A percentile compares a stretch with the other conserved stretches of the same genome.
phyloP scores from a whole-genome alignment of 1,140 invertebrate genomes.

The Brachionus plicatilis region DNA sequence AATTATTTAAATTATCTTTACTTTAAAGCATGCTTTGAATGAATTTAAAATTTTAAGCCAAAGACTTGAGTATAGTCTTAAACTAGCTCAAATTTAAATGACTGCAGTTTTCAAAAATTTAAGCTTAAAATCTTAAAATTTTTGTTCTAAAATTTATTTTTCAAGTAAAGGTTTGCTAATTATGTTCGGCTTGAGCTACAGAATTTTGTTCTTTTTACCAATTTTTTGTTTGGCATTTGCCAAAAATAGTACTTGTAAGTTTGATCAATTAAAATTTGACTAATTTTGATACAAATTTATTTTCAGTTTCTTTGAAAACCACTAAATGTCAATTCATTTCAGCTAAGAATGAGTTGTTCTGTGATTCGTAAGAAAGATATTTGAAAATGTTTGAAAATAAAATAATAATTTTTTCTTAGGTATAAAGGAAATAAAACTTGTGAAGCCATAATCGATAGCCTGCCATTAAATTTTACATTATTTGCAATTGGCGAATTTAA shows the following conservation, averaged over 20 bases:
- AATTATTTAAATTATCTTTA: background rate
- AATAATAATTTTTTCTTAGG: background rate
- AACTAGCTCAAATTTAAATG: background rate
- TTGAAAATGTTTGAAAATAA: background rate
- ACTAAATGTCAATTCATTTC: background rate
- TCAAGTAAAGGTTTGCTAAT: background rate
- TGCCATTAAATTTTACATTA: constrained; percentile 8
- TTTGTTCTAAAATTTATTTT: background rate
- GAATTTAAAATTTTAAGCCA: background rate
- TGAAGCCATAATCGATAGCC: background rate
- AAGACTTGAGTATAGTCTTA: background rate
- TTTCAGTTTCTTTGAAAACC: background rate
- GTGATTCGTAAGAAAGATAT: background rate
- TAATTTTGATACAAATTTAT: background rate
- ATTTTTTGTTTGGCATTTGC: background rate
- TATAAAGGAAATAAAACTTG: background rate
- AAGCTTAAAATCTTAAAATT: background rate
- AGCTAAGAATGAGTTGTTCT: background rate
- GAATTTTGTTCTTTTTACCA: background rate
- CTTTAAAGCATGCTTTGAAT: background rate
- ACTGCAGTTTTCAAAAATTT: background rate
- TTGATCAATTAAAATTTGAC: background rate
- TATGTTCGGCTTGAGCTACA: background rate
- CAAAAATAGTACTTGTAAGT: background rate
- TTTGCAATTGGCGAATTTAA: constrained; percentile 26